Percentiles rank a stretch among this genome's conserved stretches.
phyloP scores from a whole-genome alignment of 1,140 invertebrate species.

The Tenebrio molitor region DNA sequence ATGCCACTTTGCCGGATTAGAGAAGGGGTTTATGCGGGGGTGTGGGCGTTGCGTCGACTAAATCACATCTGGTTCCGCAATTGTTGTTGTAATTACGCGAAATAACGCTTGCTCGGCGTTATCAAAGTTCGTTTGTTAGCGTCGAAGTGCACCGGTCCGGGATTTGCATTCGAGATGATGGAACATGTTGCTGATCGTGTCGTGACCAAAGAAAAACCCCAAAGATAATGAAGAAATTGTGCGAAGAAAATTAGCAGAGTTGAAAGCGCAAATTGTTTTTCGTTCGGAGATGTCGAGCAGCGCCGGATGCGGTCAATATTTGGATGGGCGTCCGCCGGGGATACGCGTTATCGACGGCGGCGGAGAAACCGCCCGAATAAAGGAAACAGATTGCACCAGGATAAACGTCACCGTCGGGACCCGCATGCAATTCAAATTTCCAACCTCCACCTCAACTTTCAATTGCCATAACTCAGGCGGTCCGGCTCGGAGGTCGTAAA shows the following conservation, averaged over 20 bases:
- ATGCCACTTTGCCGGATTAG: background rate
- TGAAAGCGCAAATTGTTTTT: no score
- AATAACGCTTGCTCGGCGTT: background rate
- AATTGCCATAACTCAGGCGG: background rate
- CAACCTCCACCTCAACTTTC: background rate
- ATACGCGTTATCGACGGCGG: no score
- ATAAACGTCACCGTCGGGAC: background rate
- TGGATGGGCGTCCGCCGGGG: no score
- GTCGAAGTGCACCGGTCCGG: background rate
- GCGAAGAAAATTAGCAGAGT: no score
- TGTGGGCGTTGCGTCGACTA: background rate
- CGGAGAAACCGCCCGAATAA: no score
- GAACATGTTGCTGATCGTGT: no score
- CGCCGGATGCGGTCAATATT: no score
- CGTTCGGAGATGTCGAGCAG: no score
- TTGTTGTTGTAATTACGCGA: background rate
- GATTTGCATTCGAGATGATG: no score
- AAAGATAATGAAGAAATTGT: no score
- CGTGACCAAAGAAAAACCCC: no score
- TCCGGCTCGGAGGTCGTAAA: background rate
- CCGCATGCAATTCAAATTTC: background rate
- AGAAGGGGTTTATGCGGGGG: background rate
- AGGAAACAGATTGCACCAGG: background rate
- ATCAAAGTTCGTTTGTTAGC: background rate
- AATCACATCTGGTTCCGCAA: background rate